Percentiles rank a stretch among this genome's conserved stretches.
Conservation (phyloP, 1,140 invertebrate genomes). For the Bradynema listronoti region DNA sequence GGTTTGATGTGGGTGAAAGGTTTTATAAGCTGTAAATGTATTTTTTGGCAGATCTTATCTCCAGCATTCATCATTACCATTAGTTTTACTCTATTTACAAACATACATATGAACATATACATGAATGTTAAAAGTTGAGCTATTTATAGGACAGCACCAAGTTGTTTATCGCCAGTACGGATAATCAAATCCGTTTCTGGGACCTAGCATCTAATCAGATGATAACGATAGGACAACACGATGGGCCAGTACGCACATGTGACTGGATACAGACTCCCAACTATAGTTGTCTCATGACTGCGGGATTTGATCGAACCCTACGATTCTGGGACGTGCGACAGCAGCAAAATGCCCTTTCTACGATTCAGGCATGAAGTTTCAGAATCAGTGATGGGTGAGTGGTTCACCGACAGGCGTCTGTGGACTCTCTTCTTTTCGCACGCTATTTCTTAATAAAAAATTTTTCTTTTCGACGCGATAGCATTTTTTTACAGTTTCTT, state of each 20-base stretch:
- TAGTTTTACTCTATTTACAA: no score
- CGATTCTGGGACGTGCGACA: conserved; percentile 93
- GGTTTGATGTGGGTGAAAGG: conserved; percentile 69
- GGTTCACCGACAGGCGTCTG: no score
- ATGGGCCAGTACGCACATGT: conserved; percentile 89
- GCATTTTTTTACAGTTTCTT: no score
- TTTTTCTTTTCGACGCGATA: no score
- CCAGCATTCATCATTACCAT: no score
- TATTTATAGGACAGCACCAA: conserved; percentile 76
- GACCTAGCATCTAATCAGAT: conserved; percentile 88
- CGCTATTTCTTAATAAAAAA: no score
- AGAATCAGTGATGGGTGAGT: no score
- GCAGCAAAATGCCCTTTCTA: conserved; percentile 75
- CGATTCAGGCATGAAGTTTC: no score
- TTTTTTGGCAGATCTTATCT: no score
- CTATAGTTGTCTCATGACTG: conserved; percentile 94
- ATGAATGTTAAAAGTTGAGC: neutral
- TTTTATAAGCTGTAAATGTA: no score
- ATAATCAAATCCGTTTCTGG: conserved; percentile 97
- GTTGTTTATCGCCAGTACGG: conserved; percentile 92
- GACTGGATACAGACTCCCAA: conserved; percentile 92
- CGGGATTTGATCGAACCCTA: conserved; percentile 96
- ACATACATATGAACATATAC: neutral
- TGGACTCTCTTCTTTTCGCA: no score
- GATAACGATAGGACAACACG: conserved; percentile 66